A percentile compares a stretch with the other conserved stretches of the same genome.
These are phyloP conservation scores for Coremacera marginata DNA, from an alignment of 2,888 invertebrate genomes.

Conservation along the genomic window DNA sequence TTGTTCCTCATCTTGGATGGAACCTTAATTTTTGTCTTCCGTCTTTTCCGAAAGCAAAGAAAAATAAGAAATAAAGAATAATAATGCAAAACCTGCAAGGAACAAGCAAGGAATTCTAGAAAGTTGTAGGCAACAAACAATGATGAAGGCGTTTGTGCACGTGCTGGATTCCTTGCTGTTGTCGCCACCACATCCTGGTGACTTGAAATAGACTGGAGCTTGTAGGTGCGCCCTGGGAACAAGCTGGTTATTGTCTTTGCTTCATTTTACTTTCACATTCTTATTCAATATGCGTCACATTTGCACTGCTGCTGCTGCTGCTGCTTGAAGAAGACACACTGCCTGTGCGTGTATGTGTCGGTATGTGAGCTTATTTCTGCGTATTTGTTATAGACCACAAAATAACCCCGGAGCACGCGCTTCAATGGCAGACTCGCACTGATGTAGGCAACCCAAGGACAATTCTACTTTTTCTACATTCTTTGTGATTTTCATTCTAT, in stretches of 20 bases:
- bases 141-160: not conserved
- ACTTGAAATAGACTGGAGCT: not conserved
- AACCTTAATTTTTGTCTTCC: slow-evolving; percentile 29
- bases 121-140: slow-evolving; percentile 1
- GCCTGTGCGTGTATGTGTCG: not conserved
- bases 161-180: not conserved
- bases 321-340: not conserved
- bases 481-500: not conserved
- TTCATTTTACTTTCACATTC: slow-evolving; percentile 25
- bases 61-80: not conserved
- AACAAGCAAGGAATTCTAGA: not conserved
- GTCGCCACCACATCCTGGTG: too few species aligned
- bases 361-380: not conserved
- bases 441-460: not conserved
- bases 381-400: slow-evolving; percentile 1
- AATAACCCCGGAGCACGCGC: not conserved
- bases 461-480: not conserved
- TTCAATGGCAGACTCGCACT: not conserved
- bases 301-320: not conserved
- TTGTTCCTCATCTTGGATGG: slow-evolving; percentile 24
- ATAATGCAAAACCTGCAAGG: not conserved
- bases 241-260: slow-evolving; percentile 32
- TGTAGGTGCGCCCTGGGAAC: slow-evolving; percentile 27
- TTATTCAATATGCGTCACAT: slow-evolving; percentile 29
- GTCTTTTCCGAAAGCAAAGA: not conserved